Percentiles rank a stretch among this genome's conserved stretches.
These are phyloP conservation scores for Trissoscelio sp. DNA, from an alignment of 2,888 invertebrate genomes.

Conservation along the genomic window DNA sequence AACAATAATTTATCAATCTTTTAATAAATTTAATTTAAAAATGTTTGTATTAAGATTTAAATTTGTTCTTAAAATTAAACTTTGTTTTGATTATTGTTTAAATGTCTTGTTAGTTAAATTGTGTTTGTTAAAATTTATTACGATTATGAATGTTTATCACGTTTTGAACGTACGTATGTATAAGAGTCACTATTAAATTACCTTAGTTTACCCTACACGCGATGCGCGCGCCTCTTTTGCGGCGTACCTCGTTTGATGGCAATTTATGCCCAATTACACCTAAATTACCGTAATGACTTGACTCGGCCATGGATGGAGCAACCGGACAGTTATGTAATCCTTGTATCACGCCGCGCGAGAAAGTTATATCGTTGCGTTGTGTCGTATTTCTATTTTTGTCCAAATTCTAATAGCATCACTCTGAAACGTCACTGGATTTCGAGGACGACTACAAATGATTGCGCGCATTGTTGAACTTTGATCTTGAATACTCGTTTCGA, in stretches of 20 bases:
- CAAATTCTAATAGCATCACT: constrained; percentile 58
- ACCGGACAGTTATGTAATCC: constrained; percentile 73
- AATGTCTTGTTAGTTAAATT: too few relatives aligned
- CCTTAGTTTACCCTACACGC: constrained; percentile 45
- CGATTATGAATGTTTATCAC: constrained; percentile 9
- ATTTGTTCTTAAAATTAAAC: too few relatives aligned
- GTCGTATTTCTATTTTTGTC: constrained; percentile 61
- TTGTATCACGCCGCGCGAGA: constrained; percentile 70
- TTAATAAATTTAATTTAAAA: too few relatives aligned
- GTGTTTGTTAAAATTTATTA: too few relatives aligned
- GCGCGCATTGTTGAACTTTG: constrained; percentile 61
- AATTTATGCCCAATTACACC: constrained; percentile 77
- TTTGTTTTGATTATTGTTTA: too few relatives aligned
- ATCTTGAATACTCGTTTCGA: constrained; percentile 31
- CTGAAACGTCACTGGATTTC: constrained; percentile 49
- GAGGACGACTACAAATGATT: constrained; percentile 66
- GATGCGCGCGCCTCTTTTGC: constrained; percentile 56
- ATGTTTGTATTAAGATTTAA: too few relatives aligned
- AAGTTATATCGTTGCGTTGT: constrained; percentile 47
- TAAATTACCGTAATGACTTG: constrained; percentile 76
- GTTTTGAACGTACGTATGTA: constrained; percentile 1
- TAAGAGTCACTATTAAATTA: constrained; percentile 43
- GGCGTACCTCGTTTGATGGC: constrained; percentile 59
- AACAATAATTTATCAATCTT: too few relatives aligned
- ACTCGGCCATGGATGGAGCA: constrained; percentile 73